phyloP scores from a whole-genome alignment of 2,888 invertebrate genomes.

The Clusia tigrina region DNA sequence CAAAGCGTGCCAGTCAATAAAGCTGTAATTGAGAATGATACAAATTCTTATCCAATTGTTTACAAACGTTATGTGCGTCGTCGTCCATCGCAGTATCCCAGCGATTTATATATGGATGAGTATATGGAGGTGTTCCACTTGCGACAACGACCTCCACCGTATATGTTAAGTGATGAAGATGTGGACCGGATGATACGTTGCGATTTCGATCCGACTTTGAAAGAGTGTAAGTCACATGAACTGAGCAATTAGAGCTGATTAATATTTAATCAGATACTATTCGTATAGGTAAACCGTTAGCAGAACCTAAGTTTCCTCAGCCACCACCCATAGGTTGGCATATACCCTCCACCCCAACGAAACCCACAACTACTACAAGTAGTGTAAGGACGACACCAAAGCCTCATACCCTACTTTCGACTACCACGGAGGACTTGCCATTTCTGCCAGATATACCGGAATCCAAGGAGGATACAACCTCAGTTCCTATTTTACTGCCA shows the following conservation, averaged over 20 bases:
- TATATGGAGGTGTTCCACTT: constrained; percentile 43
- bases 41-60: constrained; percentile 27
- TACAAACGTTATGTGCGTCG: constrained; percentile 42
- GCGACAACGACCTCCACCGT: constrained; percentile 14
- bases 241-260: neutral
- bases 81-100: constrained; percentile 30
- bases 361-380: constrained; percentile 1
- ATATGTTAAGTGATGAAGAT: constrained; percentile 39
- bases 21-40: neutral
- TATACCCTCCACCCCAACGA: constrained; percentile 11
- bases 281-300: neutral
- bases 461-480: constrained; percentile 11
- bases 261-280: neutral
- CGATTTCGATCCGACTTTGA: constrained; percentile 43
- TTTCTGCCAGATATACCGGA: constrained; percentile 22
- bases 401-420: no score
- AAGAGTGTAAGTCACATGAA: constrained; percentile 42
- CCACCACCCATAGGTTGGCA: neutral
- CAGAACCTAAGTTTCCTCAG: neutral
- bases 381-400: constrained; percentile 5
- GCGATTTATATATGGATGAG: constrained; percentile 42
- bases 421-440: constrained; percentile 24
- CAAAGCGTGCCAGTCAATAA: neutral
- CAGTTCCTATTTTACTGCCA: constrained; percentile 1
- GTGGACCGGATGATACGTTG: constrained; percentile 48